phyloP scores from a whole-genome alignment of 2,888 invertebrate species.

The Herminia tarsipennalis region DNA sequence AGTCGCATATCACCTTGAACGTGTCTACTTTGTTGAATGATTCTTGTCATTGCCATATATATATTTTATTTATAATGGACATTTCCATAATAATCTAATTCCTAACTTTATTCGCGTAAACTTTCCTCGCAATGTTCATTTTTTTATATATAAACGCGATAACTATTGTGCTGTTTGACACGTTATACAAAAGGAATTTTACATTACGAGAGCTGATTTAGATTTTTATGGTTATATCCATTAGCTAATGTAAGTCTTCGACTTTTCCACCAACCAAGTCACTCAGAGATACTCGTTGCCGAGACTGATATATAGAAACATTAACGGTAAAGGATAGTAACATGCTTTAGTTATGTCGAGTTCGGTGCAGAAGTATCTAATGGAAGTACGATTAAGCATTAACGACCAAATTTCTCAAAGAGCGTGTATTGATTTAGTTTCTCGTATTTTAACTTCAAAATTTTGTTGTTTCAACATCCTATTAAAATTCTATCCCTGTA shows the following conservation, averaged over 20 bases:
- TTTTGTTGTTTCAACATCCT: slow-evolving; percentile 46
- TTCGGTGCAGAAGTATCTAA: slow-evolving; percentile 31
- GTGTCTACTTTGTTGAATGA: too few relatives aligned
- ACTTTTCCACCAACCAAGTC: slow-evolving; percentile 17
- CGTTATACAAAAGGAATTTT: too few relatives aligned
- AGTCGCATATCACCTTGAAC: not conserved
- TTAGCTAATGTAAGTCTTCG: slow-evolving; percentile 2
- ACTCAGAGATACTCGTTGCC: slow-evolving; percentile 35
- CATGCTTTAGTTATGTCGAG: slow-evolving; percentile 35
- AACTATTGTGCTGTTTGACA: too few relatives aligned
- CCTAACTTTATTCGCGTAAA: too few relatives aligned
- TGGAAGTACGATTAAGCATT: slow-evolving; percentile 30
- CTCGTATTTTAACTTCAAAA: slow-evolving; percentile 25
- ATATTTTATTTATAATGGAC: too few relatives aligned
- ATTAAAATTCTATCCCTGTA: slow-evolving; percentile 66
- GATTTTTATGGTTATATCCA: not conserved
- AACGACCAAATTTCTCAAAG: slow-evolving; percentile 26
- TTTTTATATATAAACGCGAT: too few relatives aligned
- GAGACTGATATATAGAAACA: slow-evolving; percentile 34
- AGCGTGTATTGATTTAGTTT: slow-evolving; percentile 26
- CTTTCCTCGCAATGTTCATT: too few relatives aligned
- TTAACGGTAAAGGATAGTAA: slow-evolving; percentile 39
- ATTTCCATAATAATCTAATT: too few relatives aligned
- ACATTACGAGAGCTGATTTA: too few relatives aligned
- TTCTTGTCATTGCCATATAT: too few relatives aligned